These are phyloP conservation scores for Aphelinus atriplicis DNA, from an alignment of 1,140 invertebrate species.

Conservation along the genomic window DNA sequence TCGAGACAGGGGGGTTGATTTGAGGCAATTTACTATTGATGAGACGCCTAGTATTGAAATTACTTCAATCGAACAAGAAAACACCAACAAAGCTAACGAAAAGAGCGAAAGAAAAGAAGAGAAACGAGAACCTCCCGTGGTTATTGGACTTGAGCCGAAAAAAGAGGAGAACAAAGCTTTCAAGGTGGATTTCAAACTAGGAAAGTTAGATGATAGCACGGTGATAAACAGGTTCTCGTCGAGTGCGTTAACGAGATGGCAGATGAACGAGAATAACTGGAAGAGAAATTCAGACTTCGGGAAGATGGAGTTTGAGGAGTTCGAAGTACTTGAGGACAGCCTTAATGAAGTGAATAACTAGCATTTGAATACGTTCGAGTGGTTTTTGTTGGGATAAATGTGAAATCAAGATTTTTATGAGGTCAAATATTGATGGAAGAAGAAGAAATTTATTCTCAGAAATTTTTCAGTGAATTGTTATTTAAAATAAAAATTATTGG, in stretches of 20 bases:
- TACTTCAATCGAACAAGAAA: constrained; percentile 44
- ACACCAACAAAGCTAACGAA: constrained; percentile 45
- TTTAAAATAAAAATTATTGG: too few species aligned
- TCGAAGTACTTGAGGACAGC: constrained; percentile 77
- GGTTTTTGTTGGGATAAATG: not conserved
- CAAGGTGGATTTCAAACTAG: constrained; percentile 57
- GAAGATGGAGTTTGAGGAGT: constrained; percentile 86
- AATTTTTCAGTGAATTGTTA: too few species aligned
- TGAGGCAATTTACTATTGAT: constrained; percentile 55
- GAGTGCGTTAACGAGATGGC: constrained; percentile 60
- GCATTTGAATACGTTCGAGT: constrained; percentile 13
- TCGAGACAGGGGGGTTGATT: constrained; percentile 42
- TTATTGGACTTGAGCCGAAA: constrained; percentile 60
- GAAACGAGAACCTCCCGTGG: constrained; percentile 59
- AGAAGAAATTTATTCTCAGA: too few species aligned
- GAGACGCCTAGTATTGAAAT: constrained; percentile 62
- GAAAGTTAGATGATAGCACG: constrained; percentile 49
- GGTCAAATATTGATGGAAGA: too few species aligned
- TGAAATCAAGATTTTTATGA: not conserved
- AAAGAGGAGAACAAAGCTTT: constrained; percentile 60
- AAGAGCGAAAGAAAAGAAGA: constrained; percentile 37
- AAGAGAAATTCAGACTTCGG: constrained; percentile 68
- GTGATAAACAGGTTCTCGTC: constrained; percentile 49
- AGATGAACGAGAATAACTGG: constrained; percentile 59
- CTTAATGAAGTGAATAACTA: constrained; percentile 64